Base-by-base conservation (phyloP, 1,140 invertebrate genomes). In the Trichomalopsis sarcophagae region DNA sequence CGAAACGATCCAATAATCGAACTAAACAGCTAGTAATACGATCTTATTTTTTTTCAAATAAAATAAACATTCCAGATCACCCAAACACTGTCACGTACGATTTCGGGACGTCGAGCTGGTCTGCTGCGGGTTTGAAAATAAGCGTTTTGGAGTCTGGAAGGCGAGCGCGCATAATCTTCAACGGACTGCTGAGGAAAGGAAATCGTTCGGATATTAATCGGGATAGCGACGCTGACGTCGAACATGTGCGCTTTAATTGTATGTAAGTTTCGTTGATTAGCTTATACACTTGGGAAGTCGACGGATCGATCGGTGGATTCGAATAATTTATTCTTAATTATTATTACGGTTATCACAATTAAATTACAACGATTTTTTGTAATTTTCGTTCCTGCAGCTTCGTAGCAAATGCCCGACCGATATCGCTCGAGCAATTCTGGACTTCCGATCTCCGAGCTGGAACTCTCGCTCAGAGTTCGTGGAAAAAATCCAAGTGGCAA, bases 141-240 rank as follows among this genome's bases (percentile, higher is more conserved):
- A 93, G 94, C 86, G 87, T 94, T 10, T 87, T 95, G 21, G 93
- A 95, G 86, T 91, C 94, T 0, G 91, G 94, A 87, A 85, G 89
- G 83, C 91, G 92, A 74, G 94, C 95, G 91, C 94, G 95, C 87
- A 92, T 96, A 27, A 88, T 94, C 66, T 96, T 93, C 88, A 96
- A 95, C 88, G 95, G 95, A 3, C 87, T 94, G 4, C 87, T 96
- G 9, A 94, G 91, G 86, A 92, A 92, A 79, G 90, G 91, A 23
- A 84, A 84, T 55, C 87, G 87, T 62, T 50, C 47, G 14, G 87
- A 90, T 73, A 84, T 84, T 44, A 82, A 82, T 17, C 17, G 21
- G 21, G 89, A 89, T 5, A 88, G 90, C n/a, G 89, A 92, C 21
- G 89, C 92, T 9, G 88, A 89, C 5, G 87, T 92, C 4, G 90